Evolutionary conservation across 2,888 invertebrate genomes (phyloP), one percentile per base, ranked within the genome.

Genomic region (Zaprionus lineosus): DNA sequence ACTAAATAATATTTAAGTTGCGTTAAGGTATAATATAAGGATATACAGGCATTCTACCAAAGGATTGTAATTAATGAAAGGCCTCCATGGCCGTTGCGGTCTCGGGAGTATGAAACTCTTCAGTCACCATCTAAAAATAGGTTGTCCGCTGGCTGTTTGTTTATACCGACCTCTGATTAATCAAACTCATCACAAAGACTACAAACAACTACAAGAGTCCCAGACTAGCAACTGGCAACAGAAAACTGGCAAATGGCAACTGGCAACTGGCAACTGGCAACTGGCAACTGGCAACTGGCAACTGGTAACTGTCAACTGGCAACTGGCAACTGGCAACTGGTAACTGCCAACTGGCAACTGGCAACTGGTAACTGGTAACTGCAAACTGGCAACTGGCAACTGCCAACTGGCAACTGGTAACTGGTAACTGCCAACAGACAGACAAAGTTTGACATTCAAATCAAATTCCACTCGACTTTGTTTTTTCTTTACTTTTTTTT

Each of bases 81-180:
- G 14, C 40, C 14, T 31, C 39, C 39, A 56, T 68, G 56, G 34
- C 47, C 26, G 37, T 47, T 51, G 37, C 39, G 26, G 58, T 66
- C 31, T 39, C 24, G 31, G 40, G 39, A 21, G 50, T 21, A 29
- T 46, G 16, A 48, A 48, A 44, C 41, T 47, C 52, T 46, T 53
- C 51, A 64, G 64, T 55, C 58, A 44, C 37, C 47, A 47, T 39
- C 65, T 70, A 70, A 64, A 70, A 70, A 70, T 70, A 68, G 41
- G 36, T 41, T 16, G 33, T 31, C 37, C 37, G 24, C 55, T 36
- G 39, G 24, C 26, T 40, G 52, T 46, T 50, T 69, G 57, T 48
- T 50, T 62, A 58, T 68, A 46, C 46, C 26, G 51, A 36, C 31
- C 34, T 63, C 64, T 63, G 52, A 57, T 67, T 63, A 67, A 67